A percentile compares a stretch with the other conserved stretches of the same genome.
Evolutionary conservation across 2,113 vertebrate species (phyloP).

Genomic region (Triplophysa tibetana): DNA sequence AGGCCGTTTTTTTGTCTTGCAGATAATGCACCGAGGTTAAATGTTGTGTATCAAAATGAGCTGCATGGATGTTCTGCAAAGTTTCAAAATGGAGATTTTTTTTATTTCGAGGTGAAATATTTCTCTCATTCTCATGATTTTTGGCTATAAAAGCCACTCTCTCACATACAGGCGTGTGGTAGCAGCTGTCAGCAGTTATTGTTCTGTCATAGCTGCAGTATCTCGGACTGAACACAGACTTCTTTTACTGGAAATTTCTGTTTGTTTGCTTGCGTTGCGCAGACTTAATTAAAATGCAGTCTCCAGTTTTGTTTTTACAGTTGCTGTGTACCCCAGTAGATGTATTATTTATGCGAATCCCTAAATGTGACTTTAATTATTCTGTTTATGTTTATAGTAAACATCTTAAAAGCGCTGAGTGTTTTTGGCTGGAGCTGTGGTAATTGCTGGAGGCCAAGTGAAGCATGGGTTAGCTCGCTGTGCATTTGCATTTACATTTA

Average conservation of each 20-base stretch:
- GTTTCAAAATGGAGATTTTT: no score
- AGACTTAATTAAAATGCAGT: conserved; percentile 78
- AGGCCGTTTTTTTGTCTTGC: neutral
- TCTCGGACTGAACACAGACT: conserved; percentile 70
- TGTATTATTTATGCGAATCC: conserved; percentile 75
- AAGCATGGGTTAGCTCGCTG: conserved; percentile 34
- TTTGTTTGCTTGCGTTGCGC: conserved; percentile 69
- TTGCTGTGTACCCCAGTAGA: conserved; percentile 67
- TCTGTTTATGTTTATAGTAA: conserved; percentile 80
- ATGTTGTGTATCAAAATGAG: no score
- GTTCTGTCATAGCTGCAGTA: conserved; percentile 71
- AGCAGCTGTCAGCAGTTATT: conserved; percentile 70
- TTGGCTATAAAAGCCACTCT: neutral
- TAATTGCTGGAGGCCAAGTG: conserved; percentile 64
- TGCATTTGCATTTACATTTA: conserved; percentile 37
- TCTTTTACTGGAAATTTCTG: conserved; percentile 71
- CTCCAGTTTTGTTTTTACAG: conserved; percentile 77
- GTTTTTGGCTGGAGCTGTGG: conserved; percentile 37
- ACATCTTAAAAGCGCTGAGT: conserved; percentile 66
- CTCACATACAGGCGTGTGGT: conserved; percentile 55
- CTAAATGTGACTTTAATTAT: conserved; percentile 76
- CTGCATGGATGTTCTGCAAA: no score
- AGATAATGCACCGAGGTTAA: no score
- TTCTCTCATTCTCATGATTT: neutral
- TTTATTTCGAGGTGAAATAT: no score